Conservation (phyloP, 2,113 vertebrate genomes). For the Nesogale talazaci region DNA sequence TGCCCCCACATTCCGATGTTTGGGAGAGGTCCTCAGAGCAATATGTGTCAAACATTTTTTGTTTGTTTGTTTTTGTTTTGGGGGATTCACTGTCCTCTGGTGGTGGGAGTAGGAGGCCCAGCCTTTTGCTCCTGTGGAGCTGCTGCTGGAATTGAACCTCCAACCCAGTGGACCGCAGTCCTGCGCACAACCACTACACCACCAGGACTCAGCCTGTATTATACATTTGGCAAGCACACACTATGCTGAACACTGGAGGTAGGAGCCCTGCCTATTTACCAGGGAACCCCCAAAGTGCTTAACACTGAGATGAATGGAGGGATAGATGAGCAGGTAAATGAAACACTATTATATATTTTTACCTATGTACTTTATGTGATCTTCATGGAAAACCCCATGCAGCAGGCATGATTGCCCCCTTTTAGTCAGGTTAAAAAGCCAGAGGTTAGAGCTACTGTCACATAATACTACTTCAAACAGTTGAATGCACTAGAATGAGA, state of each 20-base stretch:
- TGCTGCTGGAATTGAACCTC: too few species aligned
- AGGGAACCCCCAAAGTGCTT: background rate
- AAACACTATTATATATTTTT: background rate
- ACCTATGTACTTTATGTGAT: background rate
- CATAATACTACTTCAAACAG: background rate
- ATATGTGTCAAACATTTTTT: background rate
- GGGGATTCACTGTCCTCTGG: too few species aligned
- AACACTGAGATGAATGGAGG: background rate
- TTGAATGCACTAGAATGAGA: background rate
- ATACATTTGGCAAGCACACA: background rate
- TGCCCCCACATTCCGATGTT: background rate
- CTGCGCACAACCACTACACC: too few species aligned
- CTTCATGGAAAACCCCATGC: background rate
- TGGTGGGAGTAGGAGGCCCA: too few species aligned
- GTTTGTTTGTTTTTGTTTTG: too few species aligned
- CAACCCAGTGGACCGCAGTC: too few species aligned
- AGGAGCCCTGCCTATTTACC: background rate
- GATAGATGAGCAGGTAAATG: background rate
- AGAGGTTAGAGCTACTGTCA: background rate
- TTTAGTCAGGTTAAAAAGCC: slow-evolving; percentile 24
- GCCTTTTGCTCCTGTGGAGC: too few species aligned
- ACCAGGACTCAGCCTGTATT: too few species aligned
- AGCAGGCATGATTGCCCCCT: background rate
- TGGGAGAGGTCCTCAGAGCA: background rate
- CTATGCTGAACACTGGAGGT: too few species aligned